Conservation (phyloP, 37 sponge, comb jelly and placozoan genomes). For the Aphrocallistes beatrix region DNA sequence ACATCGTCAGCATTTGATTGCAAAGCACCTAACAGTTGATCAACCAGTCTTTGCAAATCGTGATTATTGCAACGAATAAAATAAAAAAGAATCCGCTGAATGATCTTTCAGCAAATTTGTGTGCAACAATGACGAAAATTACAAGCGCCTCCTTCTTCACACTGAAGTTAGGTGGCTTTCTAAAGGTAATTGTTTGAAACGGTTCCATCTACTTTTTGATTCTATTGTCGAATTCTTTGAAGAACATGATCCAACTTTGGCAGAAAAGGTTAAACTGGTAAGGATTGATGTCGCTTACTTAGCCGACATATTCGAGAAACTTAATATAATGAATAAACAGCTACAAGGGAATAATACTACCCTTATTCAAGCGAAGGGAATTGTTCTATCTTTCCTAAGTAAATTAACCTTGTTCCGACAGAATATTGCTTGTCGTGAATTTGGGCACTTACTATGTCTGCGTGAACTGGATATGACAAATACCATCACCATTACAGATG, state of each 20-base stretch:
- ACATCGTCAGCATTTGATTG: background rate
- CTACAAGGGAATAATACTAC: background rate
- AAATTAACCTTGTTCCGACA: background rate
- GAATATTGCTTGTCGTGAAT: slow-evolving; percentile 4
- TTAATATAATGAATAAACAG: background rate
- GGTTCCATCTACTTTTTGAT: background rate
- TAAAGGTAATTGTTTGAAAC: slow-evolving; percentile 11
- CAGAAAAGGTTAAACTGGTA: background rate
- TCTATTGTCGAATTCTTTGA: background rate
- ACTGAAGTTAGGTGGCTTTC: slow-evolving; percentile 4
- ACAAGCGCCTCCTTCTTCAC: slow-evolving; percentile 16
- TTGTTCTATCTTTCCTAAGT: background rate
- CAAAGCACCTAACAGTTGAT: background rate
- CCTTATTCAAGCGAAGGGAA: background rate
- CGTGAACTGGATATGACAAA: background rate
- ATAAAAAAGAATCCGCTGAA: background rate
- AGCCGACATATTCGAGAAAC: slow-evolving; percentile 18
- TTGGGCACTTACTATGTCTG: background rate
- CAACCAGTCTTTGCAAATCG: slow-evolving; percentile 6
- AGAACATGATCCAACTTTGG: background rate
- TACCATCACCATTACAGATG: background rate
- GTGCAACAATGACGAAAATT: background rate
- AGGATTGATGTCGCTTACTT: slow-evolving; percentile 13
- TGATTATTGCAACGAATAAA: background rate
- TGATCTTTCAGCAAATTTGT: slow-evolving; percentile 7